Evolutionary conservation across 2,888 invertebrate species (phyloP), one percentile per base, ranked within the genome.

Genomic region (Craniophora ligustri): DNA sequence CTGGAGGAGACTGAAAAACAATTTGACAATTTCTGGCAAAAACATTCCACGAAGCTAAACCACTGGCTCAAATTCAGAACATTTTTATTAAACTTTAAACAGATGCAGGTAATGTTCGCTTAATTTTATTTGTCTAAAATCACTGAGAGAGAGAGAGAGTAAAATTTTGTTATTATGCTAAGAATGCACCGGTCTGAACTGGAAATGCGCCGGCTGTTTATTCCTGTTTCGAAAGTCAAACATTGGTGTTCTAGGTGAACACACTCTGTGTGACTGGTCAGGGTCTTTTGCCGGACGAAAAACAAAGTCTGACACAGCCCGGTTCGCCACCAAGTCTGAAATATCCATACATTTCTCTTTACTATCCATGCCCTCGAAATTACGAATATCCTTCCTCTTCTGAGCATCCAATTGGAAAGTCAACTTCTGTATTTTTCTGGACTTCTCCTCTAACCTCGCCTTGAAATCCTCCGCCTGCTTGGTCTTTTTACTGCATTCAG

Each of bases 61-160:
- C 97, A 98, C 86, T 98, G 98, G 92, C 94, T 99, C 67, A 97
- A 97, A 78, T 95, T 99, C 81, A 94, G 99, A 76, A 96, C 97
- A 77, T 99, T 99, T 93, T 99, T 99, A 92, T 98, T 98, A 83
- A 97, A 98, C 84, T 99, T 99, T 87, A 96, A 98, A 82, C 97
- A 98, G 86, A 94, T 98, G 78, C 97, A 98, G 94, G 96, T 96
- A 82, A 86, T 54, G 36, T 67, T 53, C 18, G 38, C 57, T 75
- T 72, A 72, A 42, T 54, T n/a, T n/a, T n/a, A n/a, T n/a, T n/a
- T n/a, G n/a, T n/a, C 46, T 67, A 35, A 48, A 45, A 45, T 45
- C 26, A 45, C n/a, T n/a, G n/a, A 45, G 42, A 13, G 5, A 26
- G 7, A 31, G 4, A 14, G 28, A 30, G 0, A 7, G 10, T 26